These are phyloP conservation scores for Strigamia maritima DNA, from an alignment of 2,888 invertebrate genomes.

Conservation along the genomic window DNA sequence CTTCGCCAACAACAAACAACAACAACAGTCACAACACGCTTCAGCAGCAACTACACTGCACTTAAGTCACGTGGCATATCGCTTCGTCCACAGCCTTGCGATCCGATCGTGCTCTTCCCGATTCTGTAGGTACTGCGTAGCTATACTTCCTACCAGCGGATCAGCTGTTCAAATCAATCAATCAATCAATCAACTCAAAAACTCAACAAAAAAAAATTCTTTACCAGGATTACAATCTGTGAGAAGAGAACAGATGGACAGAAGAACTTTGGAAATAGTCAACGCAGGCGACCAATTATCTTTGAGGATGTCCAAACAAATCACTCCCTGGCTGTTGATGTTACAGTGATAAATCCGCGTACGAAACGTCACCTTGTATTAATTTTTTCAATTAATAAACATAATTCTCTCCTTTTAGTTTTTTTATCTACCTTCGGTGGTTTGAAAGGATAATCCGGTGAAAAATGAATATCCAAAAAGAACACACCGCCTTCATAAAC, in stretches of 20 bases:
- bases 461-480: conserved; percentile 95
- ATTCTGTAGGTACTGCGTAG: conserved; percentile 95
- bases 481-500: conserved; percentile 98
- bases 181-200: conserved; percentile 11
- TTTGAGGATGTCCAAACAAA: conserved; percentile 95
- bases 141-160: conserved; percentile 95
- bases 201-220: conserved; percentile 45
- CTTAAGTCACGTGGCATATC: conserved; percentile 80
- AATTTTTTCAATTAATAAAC: too few relatives aligned
- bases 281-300: conserved; percentile 99
- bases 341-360: conserved; percentile 99
- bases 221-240: conserved; percentile 98
- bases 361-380: conserved; percentile 64
- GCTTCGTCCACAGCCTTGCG: conserved; percentile 97
- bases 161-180: conserved; percentile 66
- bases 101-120: conserved; percentile 96
- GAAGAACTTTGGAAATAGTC: conserved; percentile 94
- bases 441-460: conserved; percentile 96
- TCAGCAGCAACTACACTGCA: conserved; percentile 1
- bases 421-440: conserved; percentile 81
- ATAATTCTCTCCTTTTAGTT: too few relatives aligned
- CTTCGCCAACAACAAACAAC: not conserved
- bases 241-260: conserved; percentile 95
- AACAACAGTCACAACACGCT: conserved; percentile 31
- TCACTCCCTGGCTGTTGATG: conserved; percentile 97